Percentiles rank a stretch among this genome's conserved stretches.
phyloP scores from a whole-genome alignment of 2,888 invertebrate genomes.

The Pocota personata region DNA sequence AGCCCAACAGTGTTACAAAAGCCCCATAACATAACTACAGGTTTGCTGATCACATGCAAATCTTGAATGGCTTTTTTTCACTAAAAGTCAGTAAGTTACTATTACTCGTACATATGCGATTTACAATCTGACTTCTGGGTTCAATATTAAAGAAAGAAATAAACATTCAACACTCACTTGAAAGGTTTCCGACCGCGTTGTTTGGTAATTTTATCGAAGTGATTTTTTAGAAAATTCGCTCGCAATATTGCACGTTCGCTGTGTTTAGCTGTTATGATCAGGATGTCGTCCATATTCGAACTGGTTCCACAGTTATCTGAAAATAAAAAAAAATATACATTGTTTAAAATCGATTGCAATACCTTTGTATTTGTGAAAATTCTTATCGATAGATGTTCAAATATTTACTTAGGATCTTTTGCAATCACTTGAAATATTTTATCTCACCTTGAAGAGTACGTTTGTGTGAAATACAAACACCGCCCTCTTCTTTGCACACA shows the following conservation, averaged over 20 bases:
- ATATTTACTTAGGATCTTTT: conserved; percentile 51
- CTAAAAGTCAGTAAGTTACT: neutral
- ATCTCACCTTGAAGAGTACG: conserved; percentile 38
- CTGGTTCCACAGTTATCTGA: conserved; percentile 82
- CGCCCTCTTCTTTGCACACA: conserved; percentile 26
- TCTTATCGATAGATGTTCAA: conserved; percentile 26
- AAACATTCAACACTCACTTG: conserved; percentile 85
- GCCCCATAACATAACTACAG: too few species aligned
- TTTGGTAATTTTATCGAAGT: conserved; percentile 93
- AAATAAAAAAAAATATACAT: conserved; percentile 74
- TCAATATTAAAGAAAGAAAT: neutral
- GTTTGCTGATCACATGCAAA: too few species aligned
- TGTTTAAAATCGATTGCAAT: conserved; percentile 4
- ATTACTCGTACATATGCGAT: neutral
- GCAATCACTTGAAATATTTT: conserved; percentile 25
- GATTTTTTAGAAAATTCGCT: conserved; percentile 91
- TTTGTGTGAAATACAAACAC: conserved; percentile 48
- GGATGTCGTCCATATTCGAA: conserved; percentile 90
- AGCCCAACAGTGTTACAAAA: too few species aligned
- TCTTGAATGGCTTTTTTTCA: too few species aligned
- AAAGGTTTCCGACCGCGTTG: conserved; percentile 91
- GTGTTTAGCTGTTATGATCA: conserved; percentile 90
- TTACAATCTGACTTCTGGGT: neutral
- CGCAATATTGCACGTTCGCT: conserved; percentile 91
- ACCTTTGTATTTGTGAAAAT: neutral